These are phyloP conservation scores for Atta colombica DNA, from an alignment of 1,140 invertebrate species.

Conservation along the genomic window DNA sequence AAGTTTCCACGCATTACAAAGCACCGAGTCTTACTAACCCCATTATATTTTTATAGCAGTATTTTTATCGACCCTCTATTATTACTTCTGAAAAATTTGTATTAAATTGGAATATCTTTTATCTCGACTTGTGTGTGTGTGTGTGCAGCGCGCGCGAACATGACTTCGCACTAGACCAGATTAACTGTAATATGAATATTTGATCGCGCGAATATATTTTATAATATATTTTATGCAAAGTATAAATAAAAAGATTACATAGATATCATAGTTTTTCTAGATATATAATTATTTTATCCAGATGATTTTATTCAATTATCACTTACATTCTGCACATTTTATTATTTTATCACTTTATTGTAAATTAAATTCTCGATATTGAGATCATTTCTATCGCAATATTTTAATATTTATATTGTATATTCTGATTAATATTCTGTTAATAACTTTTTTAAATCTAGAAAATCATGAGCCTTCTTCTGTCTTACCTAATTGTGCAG, in stretches of 20 bases:
- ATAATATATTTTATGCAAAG: constrained; percentile 12
- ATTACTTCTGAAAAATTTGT: background rate
- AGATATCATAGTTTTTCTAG: background rate
- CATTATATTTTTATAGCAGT: constrained; percentile 8
- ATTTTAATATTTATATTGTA: background rate
- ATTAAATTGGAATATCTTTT: background rate
- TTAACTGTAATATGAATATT: constrained; percentile 11
- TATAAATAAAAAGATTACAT: constrained; percentile 2
- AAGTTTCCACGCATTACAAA: background rate
- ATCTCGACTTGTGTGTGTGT: too few species aligned
- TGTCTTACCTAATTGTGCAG: background rate
- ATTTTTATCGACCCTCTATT: background rate
- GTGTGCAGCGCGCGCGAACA: background rate
- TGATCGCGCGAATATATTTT: constrained; percentile 36
- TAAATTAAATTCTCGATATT: background rate
- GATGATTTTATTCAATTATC: background rate
- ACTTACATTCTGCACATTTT: background rate
- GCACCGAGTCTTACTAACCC: background rate
- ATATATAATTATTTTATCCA: background rate
- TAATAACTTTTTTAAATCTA: background rate
- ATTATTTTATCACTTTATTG: background rate
- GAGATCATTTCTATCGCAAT: too few species aligned
- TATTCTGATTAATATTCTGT: background rate
- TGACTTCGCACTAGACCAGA: background rate
- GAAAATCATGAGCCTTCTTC: background rate